Evolutionary conservation across 1,140 invertebrate species (phyloP), one percentile per base, ranked within the genome.

Genomic region (Phymastichus coffea): DNA sequence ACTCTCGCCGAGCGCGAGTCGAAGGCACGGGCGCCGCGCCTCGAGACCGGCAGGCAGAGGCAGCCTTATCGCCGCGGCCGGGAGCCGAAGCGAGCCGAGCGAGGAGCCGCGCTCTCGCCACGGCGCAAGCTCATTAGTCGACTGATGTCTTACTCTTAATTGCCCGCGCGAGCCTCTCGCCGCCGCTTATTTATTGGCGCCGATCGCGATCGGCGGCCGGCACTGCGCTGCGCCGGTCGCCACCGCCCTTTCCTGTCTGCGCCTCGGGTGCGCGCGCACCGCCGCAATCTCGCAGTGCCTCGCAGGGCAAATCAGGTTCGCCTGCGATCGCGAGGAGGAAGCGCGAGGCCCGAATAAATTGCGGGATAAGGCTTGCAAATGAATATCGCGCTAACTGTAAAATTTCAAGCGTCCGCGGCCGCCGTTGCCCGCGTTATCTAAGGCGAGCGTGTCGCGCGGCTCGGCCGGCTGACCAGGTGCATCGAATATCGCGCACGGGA

Each of bases 81-180:
- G 58, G 66, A 70, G 66, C 63, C 66, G 70, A 69, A 73, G 63
- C 66, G 47, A 57, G 35, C 51, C 61, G 25, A 51, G 38, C 20
- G 14, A 20, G 15, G 2, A 35, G 23, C 26, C 47, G 43, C 52
- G 63, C 49, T 59, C 53, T 71, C 49, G 70, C 65, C 61, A 57
- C 66, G 67, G 65, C 66, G 75, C 69, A 73, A 74, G 65, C 73
- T 76, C 73, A 76, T 77, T 75, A 77, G 71, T 73, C 69, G 70
- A 56, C 71, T 76, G 74, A 77, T 75, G 75, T 76, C 73, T 73
- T 69, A n/a, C n/a, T 74, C 72, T 77, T 77, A 75, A 77, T 77
- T 76, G 72, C 70, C 52, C 68, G 63, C 60, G n/a, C n/a, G n/a
- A n/a, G n/a, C n/a, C n/a, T n/a, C 66, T 67, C 69, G 57, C 54